These are phyloP conservation scores for Periplaneta americana DNA, from an alignment of 1,140 invertebrate species.

Conservation along the genomic window DNA sequence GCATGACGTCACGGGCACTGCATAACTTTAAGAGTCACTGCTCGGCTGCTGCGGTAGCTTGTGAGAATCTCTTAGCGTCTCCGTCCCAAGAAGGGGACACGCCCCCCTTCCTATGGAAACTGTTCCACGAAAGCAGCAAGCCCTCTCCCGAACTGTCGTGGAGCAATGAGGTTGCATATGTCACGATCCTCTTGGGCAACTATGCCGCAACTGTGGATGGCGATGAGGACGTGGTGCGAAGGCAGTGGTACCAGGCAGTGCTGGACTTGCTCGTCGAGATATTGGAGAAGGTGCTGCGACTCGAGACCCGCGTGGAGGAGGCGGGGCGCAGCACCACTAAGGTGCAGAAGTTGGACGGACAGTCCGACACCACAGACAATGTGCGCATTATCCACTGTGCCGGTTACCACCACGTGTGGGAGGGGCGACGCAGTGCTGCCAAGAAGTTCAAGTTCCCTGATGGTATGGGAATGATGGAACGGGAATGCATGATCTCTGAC, in stretches of 20 bases:
- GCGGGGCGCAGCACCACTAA: neutral
- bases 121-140: neutral
- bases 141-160: neutral
- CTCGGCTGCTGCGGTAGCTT: neutral
- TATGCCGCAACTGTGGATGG: neutral
- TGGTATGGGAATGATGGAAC: neutral
- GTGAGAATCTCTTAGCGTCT: neutral
- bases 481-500: neutral
- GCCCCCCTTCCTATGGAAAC: neutral
- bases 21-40: neutral
- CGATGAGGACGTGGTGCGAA: neutral
- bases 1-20: conserved; percentile 22
- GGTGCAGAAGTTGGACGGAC: neutral
- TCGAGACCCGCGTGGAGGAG: neutral
- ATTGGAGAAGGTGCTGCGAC: neutral
- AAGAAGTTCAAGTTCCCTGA: neutral
- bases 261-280: neutral
- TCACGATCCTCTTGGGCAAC: neutral
- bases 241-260: neutral
- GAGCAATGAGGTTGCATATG: no score
- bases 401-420: neutral
- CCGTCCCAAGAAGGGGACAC: neutral
- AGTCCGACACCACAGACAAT: neutral
- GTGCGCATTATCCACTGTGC: neutral
- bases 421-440: no score